Conservation (phyloP, 2,113 vertebrate species). For the Nothocercus nigrocapillus region DNA sequence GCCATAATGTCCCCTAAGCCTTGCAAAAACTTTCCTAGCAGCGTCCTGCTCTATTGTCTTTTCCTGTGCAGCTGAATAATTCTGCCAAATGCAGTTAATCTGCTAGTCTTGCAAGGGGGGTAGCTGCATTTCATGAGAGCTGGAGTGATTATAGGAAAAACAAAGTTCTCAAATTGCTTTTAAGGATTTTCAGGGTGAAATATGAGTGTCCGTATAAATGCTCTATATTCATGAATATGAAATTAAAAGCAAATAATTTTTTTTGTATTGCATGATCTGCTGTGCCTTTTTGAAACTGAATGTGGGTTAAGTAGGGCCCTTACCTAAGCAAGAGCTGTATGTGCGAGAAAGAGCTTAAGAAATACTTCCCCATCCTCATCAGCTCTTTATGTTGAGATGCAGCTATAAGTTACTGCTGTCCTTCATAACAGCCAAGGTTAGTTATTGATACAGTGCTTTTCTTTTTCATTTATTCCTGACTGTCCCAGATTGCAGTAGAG, state of each 20-base stretch:
- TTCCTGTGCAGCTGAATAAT: neutral
- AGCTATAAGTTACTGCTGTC: neutral
- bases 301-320: neutral
- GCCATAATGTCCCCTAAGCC: neutral
- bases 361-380: neutral
- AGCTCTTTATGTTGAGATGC: neutral
- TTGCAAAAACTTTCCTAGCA: neutral
- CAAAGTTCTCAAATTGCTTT: neutral
- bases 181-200: neutral
- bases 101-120: accelerated
- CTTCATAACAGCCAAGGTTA: neutral
- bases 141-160: neutral
- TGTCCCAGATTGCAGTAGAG: neutral
- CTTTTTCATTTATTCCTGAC: neutral
- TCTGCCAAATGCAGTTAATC: neutral
- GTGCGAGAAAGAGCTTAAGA: neutral
- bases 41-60: neutral
- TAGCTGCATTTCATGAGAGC: neutral
- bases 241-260: neutral
- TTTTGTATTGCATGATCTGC: neutral
- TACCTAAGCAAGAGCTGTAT: neutral
- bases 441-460: neutral
- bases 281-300: neutral
- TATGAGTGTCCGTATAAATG: neutral
- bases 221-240: neutral